These are phyloP conservation scores for Cyanoderma ruficeps DNA, from an alignment of 2,113 vertebrate species.

Conservation along the genomic window DNA sequence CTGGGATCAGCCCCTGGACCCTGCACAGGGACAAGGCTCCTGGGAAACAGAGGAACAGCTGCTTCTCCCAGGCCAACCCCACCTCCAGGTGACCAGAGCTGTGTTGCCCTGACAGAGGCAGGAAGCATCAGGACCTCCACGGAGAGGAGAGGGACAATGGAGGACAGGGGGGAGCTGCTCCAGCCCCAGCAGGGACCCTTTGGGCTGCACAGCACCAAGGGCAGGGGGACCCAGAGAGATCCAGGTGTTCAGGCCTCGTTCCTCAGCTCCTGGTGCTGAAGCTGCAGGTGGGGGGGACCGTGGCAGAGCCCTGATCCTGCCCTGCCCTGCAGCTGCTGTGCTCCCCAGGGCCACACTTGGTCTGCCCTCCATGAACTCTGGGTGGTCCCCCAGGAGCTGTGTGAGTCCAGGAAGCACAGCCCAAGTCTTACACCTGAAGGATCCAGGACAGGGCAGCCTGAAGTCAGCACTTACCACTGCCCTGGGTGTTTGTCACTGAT, in stretches of 20 bases:
- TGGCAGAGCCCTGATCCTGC: not conserved
- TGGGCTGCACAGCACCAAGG: not conserved
- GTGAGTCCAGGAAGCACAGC: not conserved
- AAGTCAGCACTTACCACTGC: not conserved
- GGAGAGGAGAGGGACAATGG: not conserved
- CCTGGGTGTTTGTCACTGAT: not conserved
- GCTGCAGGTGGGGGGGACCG: not conserved
- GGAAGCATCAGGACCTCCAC: not conserved
- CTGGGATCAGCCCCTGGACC: not conserved
- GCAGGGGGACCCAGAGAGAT: not conserved
- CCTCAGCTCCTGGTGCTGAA: not conserved
- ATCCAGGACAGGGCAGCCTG: not conserved
- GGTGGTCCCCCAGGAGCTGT: not conserved
- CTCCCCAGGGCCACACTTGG: not conserved
- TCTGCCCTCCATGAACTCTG: not conserved
- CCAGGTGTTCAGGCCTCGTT: accelerated
- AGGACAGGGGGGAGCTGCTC: not conserved
- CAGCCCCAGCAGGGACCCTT: not conserved
- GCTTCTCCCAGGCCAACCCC: not conserved
- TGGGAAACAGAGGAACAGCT: not conserved
- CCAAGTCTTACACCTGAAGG: not conserved
- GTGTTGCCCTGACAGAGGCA: not conserved
- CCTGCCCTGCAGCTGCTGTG: not conserved
- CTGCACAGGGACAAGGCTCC: not conserved
- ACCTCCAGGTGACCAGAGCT: not conserved